Evolutionary conservation across 1,140 invertebrate species (phyloP), one percentile per base, ranked within the genome.

Genomic region (Dendroctonus valens): DNA sequence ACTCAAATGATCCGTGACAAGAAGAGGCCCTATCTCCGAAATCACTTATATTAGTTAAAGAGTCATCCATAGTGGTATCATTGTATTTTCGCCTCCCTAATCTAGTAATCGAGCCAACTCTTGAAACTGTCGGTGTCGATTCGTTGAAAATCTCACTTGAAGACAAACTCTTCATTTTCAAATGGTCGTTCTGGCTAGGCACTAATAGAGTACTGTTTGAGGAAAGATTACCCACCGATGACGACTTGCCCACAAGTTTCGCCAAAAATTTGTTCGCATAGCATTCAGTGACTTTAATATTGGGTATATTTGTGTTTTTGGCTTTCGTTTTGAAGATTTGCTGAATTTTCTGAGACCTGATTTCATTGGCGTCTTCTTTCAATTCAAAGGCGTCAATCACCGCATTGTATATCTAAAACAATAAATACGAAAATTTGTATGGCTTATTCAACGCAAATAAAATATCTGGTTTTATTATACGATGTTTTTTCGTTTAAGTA

Each of bases 381-480:
- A 81, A 69, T 46, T 81, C 75, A 62, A 83, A 84, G 3, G 80
- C 77, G 38, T 79, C 79, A 11, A 78, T 76, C 8, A 84, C 76
- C 40, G 79, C 76, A 59, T 79, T 78, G 72, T 82, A 83, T 46
- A 83, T 78, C 76, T 79, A 51, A n/a, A 72, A 71, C 62, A 55
- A 55, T 55, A 8, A 52, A 52, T 26, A 5, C 46, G 5, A 9
- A 26, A 74, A 7, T 72, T 72, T n/a, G 70, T 69, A 11, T 72
- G 72, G 39, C 73, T 75, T 46, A 75, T 78, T 54, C 69, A 40
- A 55, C 8, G 48, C 11, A 26, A 26, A 26, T 26, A 26, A 26
- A 26, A 26, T 26, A 1, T 26, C 26, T 26, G 26, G 26, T 26
- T 26, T 26, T 26, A 26, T 26, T 26, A 26, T 26, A 26, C 26